These are phyloP conservation scores for Enchytraeus crypticus DNA, from an alignment of 2,888 invertebrate species.

Conservation along the genomic window DNA sequence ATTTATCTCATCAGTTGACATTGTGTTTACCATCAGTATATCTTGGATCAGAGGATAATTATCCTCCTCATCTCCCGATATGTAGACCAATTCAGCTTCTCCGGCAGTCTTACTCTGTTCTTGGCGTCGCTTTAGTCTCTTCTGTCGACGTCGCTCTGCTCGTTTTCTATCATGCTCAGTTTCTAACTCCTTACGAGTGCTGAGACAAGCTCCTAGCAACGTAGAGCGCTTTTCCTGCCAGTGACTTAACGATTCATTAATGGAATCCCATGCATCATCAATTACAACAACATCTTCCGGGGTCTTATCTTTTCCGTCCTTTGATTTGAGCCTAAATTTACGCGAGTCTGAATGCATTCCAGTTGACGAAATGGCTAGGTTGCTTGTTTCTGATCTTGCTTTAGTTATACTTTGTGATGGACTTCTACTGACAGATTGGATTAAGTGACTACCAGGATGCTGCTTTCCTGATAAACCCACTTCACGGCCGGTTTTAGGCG, in stretches of 20 bases:
- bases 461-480: too few relatives aligned
- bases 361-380: too few relatives aligned
- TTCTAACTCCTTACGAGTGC: background rate
- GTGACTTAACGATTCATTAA: background rate
- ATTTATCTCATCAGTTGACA: too few relatives aligned
- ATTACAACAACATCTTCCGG: background rate
- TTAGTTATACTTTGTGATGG: too few relatives aligned
- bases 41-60: background rate
- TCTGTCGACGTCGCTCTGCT: background rate
- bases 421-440: background rate
- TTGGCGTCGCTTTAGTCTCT: background rate
- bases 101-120: background rate
- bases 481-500: too few relatives aligned
- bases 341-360: too few relatives aligned
- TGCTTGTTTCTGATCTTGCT: too few relatives aligned
- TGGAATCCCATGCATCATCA: background rate
- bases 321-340: too few relatives aligned
- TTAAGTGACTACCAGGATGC: too few relatives aligned
- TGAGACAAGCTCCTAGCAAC: conserved; percentile 6
- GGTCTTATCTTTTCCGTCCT: background rate
- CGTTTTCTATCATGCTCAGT: background rate
- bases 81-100: background rate
- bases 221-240: background rate
- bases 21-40: background rate
- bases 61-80: background rate